phyloP scores from a whole-genome alignment of 53 echinoderm and acorn worm species.

The Stichopus horrens region DNA sequence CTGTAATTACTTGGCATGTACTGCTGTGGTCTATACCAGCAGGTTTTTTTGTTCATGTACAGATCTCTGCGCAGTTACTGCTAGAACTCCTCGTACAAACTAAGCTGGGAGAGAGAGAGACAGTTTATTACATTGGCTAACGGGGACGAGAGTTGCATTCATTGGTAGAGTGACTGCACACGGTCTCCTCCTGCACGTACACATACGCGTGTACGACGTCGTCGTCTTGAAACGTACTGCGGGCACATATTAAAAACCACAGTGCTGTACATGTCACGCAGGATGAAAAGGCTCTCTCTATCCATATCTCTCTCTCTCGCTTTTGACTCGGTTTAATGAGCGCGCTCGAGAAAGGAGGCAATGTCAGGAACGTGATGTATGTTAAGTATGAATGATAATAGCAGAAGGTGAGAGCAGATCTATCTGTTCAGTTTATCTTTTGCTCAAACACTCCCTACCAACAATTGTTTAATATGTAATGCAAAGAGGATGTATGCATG shows the following conservation, averaged over 20 bases:
- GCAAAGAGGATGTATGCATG: neutral
- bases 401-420: conserved; percentile 11
- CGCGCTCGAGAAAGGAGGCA: neutral
- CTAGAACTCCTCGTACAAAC: neutral
- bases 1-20: conserved; percentile 37
- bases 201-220: neutral
- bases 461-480: neutral
- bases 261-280: no score
- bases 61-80: neutral
- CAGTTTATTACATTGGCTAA: conserved; percentile 28
- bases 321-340: neutral
- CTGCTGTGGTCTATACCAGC: conserved; percentile 6
- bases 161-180: conserved; percentile 4
- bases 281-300: neutral
- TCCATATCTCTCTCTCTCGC: neutral
- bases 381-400: conserved; percentile 6
- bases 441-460: conserved; percentile 4
- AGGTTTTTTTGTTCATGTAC: neutral
- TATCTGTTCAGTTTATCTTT: neutral
- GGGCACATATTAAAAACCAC: no score
- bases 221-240: neutral
- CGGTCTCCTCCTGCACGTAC: neutral
- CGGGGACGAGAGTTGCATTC: conserved; percentile 15
- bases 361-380: neutral
- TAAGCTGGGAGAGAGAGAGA: neutral